Conservation (phyloP, 2,113 vertebrate genomes). For the Xiphorhynchus elegans region DNA sequence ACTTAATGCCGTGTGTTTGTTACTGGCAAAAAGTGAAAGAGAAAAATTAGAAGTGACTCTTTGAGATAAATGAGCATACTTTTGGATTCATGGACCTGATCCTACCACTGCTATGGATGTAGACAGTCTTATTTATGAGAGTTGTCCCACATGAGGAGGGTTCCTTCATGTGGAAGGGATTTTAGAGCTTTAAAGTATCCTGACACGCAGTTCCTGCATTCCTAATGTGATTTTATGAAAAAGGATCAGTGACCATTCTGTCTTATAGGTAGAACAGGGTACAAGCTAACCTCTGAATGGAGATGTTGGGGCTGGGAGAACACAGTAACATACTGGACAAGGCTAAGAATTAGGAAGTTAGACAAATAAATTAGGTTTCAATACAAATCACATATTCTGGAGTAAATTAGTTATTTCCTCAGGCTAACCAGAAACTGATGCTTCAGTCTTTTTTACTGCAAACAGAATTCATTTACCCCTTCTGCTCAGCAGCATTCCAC, state of each 20-base stretch:
- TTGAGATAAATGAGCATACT: background rate
- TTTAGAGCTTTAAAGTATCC: background rate
- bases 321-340: background rate
- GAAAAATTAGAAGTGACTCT: background rate
- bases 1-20: background rate
- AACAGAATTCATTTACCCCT: background rate
- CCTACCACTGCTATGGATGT: background rate
- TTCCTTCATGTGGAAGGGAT: background rate
- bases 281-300: background rate
- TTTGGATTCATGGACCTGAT: background rate
- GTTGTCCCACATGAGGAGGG: background rate
- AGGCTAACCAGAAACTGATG: background rate
- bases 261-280: background rate
- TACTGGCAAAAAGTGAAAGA: background rate
- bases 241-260: background rate
- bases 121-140: background rate
- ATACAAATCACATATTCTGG: background rate
- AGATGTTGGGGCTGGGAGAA: background rate
- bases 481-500: background rate
- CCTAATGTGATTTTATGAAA: background rate
- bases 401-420: background rate
- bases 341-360: background rate
- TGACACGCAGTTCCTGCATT: background rate
- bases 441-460: background rate
- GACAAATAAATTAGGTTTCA: background rate